A percentile compares a stretch with the other conserved stretches of the same genome.
Conservation (phyloP, 30 jellyfish, hydroid and myxozoan species). For the Turritopsis dohrnii region DNA sequence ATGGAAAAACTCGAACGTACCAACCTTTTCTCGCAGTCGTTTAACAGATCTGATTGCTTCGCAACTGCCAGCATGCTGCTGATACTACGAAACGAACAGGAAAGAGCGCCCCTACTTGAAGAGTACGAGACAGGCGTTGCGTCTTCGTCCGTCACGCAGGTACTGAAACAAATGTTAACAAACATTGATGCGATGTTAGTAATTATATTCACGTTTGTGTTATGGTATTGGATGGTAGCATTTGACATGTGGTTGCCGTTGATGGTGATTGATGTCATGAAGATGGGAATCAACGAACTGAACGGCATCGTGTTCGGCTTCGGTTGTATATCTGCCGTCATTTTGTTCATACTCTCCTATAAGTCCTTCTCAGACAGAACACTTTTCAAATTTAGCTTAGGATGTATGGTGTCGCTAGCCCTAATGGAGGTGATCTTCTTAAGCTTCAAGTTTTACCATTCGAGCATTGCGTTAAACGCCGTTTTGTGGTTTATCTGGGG, state of each 20-base stretch:
- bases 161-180: not conserved
- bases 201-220: not conserved
- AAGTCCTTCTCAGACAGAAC: constrained; percentile 1
- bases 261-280: not conserved
- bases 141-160: not conserved
- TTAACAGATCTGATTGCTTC: not conserved
- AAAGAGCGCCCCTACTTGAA: not conserved
- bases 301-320: constrained; percentile 13
- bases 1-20: not conserved
- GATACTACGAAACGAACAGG: not conserved
- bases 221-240: constrained; percentile 20
- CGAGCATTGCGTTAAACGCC: not conserved
- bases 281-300: not conserved
- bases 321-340: not conserved
- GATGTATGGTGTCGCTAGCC: not conserved
- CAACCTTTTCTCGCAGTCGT: not conserved
- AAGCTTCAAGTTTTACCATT: not conserved
- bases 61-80: not conserved
- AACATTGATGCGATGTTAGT: not conserved
- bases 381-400: not conserved
- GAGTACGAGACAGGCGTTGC: not conserved
- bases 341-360: not conserved
- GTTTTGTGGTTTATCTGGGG: constrained; percentile 3
- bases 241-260: constrained; percentile 22
- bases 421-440: not conserved